Evolutionary conservation across 2,797 vertebrate species (phyloP), one percentile per base, ranked within the genome.

Genomic region (Dicrostonyx torquatus): DNA sequence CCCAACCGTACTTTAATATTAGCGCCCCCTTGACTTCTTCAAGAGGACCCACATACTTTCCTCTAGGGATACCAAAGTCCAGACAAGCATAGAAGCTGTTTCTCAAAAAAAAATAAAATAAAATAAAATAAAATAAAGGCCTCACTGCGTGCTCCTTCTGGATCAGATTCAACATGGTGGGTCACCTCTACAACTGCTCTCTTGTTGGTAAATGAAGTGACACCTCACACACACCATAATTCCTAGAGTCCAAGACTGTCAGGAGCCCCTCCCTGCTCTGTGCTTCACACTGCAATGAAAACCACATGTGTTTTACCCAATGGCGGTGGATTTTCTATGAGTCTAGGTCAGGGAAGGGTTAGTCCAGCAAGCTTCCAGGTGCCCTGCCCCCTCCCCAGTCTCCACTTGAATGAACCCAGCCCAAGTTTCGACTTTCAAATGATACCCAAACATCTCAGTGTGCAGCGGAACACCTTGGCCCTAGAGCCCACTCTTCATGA

Each of bases 61-160:
- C 37, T 91, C 45, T 55, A 53, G n/a, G n/a, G 66, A 53, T 68
- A 20, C 55, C 48, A 87, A 86, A 88, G 45, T 10, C 66, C 34
- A 73, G 53, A 76, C 15, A 94, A 94, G 80, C 58, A 93, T 94
- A 90, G 17, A 95, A 77, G 2, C 55, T 66, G 18, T 62, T 50
- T 83, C 37, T 79, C 72, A 89, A 68, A 78, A 94, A 82, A 77
- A n/a, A n/a, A n/a, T n/a, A n/a, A n/a, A n/a, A n/a, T n/a, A n/a
- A n/a, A n/a, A n/a, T n/a, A n/a, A n/a, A n/a, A n/a, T n/a, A n/a
- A n/a, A 31, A 88, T 29, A 91, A 70, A 77, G 31, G 17, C 22
- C 87, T 96, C 0, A 0, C 22, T 43, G 3, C 9, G 6, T 45
- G 82, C 29, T 79, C 64, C 87, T 94, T 80, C 83, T 26, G 29